Conservation (phyloP, 2,113 vertebrate species). For the Eulemur rufifrons region DNA sequence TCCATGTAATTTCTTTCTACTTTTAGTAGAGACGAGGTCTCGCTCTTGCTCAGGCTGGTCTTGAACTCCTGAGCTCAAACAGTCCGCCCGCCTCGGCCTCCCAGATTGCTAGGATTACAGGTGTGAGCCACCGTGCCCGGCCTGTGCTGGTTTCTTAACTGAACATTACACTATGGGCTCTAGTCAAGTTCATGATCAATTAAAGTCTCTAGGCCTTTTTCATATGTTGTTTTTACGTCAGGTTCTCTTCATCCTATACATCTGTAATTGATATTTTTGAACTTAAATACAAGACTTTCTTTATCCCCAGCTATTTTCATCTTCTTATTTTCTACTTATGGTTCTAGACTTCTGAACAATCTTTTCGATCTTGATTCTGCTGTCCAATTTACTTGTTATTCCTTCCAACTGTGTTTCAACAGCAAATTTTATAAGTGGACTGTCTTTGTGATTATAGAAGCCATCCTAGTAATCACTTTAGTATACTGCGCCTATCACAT, state of each 20-base stretch:
- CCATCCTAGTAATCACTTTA: not conserved
- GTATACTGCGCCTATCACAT: not conserved
- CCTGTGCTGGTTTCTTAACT: not conserved
- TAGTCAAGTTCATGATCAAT: not conserved
- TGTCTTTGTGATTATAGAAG: conserved; percentile 44
- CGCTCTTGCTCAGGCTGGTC: too few species aligned
- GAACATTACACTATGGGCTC: not conserved
- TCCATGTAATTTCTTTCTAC: too few species aligned
- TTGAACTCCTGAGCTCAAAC: too few species aligned
- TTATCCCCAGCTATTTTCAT: conserved; percentile 45
- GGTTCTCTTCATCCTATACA: conserved; percentile 29
- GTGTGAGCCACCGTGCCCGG: too few species aligned
- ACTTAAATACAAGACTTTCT: conserved; percentile 44
- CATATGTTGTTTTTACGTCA: conserved; percentile 22
- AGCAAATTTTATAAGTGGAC: conserved; percentile 39
- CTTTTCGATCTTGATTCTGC: conserved; percentile 57
- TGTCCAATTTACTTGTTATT: conserved; percentile 48
- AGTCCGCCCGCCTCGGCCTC: too few species aligned
- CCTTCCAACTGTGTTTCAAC: conserved; percentile 28
- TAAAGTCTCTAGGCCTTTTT: conserved; percentile 43
- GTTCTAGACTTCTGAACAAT: conserved; percentile 42
- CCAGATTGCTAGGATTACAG: too few species aligned
- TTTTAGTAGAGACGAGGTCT: too few species aligned
- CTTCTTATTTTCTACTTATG: conserved; percentile 51
- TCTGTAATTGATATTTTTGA: conserved; percentile 51